Evolutionary conservation across 1,140 invertebrate species (phyloP), one percentile per base, ranked within the genome.

Genomic region (Globodera rostochiensis): DNA sequence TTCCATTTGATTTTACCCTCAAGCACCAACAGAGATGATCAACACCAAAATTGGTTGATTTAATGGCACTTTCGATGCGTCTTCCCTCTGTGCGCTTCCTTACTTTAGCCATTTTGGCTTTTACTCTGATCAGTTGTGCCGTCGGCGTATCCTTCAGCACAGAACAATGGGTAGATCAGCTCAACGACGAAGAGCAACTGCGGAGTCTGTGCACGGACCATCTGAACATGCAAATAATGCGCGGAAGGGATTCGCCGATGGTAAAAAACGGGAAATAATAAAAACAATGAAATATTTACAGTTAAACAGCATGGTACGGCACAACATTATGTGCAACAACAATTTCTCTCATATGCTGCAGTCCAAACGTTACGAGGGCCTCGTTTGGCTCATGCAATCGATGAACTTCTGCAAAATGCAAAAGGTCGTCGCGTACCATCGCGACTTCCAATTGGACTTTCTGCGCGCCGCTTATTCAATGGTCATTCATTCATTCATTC

Each of bases 321-420:
- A 85, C 74, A 25, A 73, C 36, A 85, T 80, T 46, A 69, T 85
- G 71, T 84, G 85, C 53, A 60, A 80, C 7, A 67, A 50, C 53
- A 64, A 73, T 6, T 85, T 64, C 49, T 70, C 50, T 60, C 53
- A 7, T 25, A 13, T 73, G 78, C 66, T 80, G 74, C 76, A 36
- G 64, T 77, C 53, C 49, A 83, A 36, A 74, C 79, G 53, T 60
- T 88, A 83, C 69, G 81, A 74, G 15, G 85, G 79, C 71, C 78
- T 88, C 15, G 82, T 89, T 36, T 88, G 87, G 87, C 83, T 88
- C 8, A 85, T 88, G 82, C 88, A 82, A 47, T 69, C 84, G n/a
- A 73, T 83, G 57, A 83, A 82, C 49, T 87, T 87, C n/a, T 89
- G 83, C 69, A 84, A 88, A 50, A 81, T 89, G 9, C 88, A 89